Evolutionary conservation across 2,888 invertebrate species (phyloP), one percentile per base, ranked within the genome.

Genomic region (Helleia helle): DNA sequence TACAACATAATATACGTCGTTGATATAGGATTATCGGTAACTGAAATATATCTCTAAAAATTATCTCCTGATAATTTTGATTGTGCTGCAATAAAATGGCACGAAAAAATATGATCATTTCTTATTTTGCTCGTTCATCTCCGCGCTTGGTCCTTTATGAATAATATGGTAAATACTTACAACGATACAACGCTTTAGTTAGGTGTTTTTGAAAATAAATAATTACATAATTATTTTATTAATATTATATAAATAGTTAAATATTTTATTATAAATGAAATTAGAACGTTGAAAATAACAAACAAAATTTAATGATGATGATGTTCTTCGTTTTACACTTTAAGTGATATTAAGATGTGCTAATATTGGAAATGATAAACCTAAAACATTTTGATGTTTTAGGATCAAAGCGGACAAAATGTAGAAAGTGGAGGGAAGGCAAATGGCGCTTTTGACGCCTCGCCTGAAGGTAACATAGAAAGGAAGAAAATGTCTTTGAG

Each of bases 361-460:
- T 18, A 5, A 18, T 18, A 4, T 18, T 18, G n/a, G n/a, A 3
- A 5, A 2, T 7, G 22, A 8, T 22, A 6, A 22, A 7, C 7
- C 22, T 3, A n/a, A n/a, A n/a, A n/a, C n/a, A 5, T 18, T 18
- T 18, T 18, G 5, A 22, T 22, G 22, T 44, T 48, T 22, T 38
- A 50, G 44, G 46, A 44, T 22, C 22, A 6, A 22, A 22, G 8
- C 3, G 22, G 8, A 6, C 22, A 22, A 6, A 22, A 22, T 6
- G 26, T 15, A 15, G 44, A 50, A 41, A 43, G 42, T 38, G 51
- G 44, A 5, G 50, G 38, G 25, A 41, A 28, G 9, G 3, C 40
- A 12, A 52, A 52, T 34, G 40, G 41, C 24, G 49, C 36, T 7
- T 52, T 51, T 12, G 48, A 48, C 12, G 31, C 44, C 7, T 39